Evolutionary conservation across 2,888 invertebrate genomes (phyloP), one percentile per base, ranked within the genome.

Genomic region (Callyntrura guangdongensis): DNA sequence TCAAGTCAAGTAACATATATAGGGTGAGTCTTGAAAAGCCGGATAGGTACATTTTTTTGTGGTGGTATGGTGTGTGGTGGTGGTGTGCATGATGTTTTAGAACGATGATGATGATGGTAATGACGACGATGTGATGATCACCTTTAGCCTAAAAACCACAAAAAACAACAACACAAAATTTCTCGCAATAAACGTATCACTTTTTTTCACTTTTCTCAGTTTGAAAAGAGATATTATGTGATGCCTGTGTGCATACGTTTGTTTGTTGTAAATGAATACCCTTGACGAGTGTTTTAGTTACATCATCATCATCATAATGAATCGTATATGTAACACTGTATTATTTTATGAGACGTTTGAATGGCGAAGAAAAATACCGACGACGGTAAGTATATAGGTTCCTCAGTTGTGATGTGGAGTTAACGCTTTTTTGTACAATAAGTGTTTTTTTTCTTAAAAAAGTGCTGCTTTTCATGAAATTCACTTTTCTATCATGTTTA

Each of bases 141-240:
- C 89, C 89, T 88, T 53, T 77, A 56, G 45, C 89, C 77, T 45
- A 77, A 89, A 89, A 89, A 89, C 89, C 89, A 89, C 89, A 85
- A 77, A 22, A 69, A n/a, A 53, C n/a, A 72, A 89, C 82, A 72
- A 83, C 56, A 74, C 56, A 77, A 64, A 64, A 77, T 84, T 89
- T 89, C 89, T 89, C 89, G 89, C 89, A 83, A 89, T 84, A 89
- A 89, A 89, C 25, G 86, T 61, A 69, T 36, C 67, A 69, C 17
- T 64, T 25, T 72, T 72, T 45, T 72, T 72, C 14, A 53, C 25
- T 72, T 45, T 72, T 72, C 14, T 77, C 25, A 22, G n/a, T 6
- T 53, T 2, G 22, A 77, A 72, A 27, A 14, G 5, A 8, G 4
- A 69, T 14, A 47, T n/a, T 11, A 72, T 17, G 45, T 72, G 14